Evolutionary conservation across 1,140 invertebrate genomes (phyloP).

Genomic region (Stenopsyche tienmushanensis): DNA sequence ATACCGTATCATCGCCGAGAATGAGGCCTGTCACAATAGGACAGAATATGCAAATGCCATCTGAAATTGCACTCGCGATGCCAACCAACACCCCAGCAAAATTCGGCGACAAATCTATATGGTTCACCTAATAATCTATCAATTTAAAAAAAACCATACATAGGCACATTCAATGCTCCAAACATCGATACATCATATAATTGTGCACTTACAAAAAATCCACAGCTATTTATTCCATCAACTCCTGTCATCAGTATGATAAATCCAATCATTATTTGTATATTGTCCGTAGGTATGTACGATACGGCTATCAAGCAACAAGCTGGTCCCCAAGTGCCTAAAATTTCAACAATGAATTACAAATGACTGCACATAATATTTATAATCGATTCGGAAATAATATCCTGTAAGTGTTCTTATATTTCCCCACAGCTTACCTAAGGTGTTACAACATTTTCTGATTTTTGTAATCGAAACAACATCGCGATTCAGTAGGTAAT

Average conservation of each 20-base stretch:
- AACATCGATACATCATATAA: too few species aligned
- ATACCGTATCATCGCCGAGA: slow-evolving; percentile 5
- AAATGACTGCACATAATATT: too few species aligned
- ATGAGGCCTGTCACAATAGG: neutral
- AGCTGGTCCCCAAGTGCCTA: neutral
- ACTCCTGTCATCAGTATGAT: too few species aligned
- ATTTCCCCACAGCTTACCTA: neutral
- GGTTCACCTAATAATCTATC: too few species aligned
- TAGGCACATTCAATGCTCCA: too few species aligned
- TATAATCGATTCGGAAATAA: neutral
- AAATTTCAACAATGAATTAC: too few species aligned
- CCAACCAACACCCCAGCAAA: slow-evolving; percentile 5
- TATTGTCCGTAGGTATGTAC: too few species aligned
- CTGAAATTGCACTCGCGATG: neutral
- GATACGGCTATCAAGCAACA: too few species aligned
- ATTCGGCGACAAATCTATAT: slow-evolving; percentile 13
- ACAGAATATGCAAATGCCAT: neutral
- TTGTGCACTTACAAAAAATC: too few species aligned
- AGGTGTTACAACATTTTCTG: neutral
- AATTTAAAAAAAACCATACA: too few species aligned
- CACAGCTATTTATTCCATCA: too few species aligned
- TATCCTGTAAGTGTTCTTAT: neutral
- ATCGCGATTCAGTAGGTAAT: neutral
- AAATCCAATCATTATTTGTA: neutral
- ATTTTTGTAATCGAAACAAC: neutral